These are phyloP conservation scores for Caloenas nicobarica DNA, from an alignment of 2,113 vertebrate species.

Conservation along the genomic window DNA sequence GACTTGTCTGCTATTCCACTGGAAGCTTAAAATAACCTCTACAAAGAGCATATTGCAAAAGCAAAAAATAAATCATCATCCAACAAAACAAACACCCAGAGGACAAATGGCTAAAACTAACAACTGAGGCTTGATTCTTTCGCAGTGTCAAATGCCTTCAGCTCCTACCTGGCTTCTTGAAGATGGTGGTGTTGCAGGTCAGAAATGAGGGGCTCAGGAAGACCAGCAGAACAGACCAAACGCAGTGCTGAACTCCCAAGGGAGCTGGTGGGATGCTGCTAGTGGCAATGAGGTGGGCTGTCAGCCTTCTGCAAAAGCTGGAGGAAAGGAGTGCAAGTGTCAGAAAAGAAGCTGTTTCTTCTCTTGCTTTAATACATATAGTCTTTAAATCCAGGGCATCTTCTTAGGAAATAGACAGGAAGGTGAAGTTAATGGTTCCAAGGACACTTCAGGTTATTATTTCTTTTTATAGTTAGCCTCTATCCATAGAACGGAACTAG, in stretches of 20 bases:
- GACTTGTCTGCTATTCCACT: not conserved
- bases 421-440: not conserved
- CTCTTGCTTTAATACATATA: not conserved
- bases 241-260: not conserved
- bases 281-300: not conserved
- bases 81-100: not conserved
- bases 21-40: not conserved
- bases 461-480: not conserved
- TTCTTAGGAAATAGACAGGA: slow-evolving; percentile 11
- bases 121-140: not conserved
- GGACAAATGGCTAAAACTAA: not conserved
- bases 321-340: not conserved
- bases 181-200: not conserved
- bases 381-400: slow-evolving; percentile 8
- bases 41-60: not conserved
- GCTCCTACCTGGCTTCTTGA: not conserved
- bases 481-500: not conserved
- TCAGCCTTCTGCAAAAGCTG: not conserved
- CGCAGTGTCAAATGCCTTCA: not conserved
- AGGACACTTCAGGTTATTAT: not conserved
- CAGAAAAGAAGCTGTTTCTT: not conserved
- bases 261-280: not conserved
- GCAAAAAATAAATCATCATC: not conserved
- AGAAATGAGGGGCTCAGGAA: not conserved
- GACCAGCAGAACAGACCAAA: not conserved